phyloP scores from a whole-genome alignment of 2,113 vertebrate genomes.

The Microtus montanus region DNA sequence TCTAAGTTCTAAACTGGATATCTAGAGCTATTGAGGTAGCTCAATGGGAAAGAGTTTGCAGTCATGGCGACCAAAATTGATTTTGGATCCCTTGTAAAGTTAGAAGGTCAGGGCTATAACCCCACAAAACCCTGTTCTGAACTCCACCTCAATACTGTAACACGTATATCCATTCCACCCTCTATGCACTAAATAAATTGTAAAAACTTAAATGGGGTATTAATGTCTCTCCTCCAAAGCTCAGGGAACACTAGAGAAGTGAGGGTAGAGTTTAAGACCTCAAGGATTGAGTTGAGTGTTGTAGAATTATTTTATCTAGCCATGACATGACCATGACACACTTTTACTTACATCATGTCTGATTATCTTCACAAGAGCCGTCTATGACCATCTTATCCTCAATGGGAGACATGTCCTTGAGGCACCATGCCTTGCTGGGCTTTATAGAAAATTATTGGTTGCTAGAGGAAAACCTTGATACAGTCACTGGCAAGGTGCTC shows the following conservation, averaged over 20 bases:
- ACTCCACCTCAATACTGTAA: neutral
- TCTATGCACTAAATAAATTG: no score
- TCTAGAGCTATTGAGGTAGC: neutral
- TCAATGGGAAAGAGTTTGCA: neutral
- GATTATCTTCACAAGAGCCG: neutral
- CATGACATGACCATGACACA: neutral
- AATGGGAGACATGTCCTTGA: no score
- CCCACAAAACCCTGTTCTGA: neutral
- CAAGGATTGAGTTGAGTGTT: neutral
- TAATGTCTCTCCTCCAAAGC: neutral
- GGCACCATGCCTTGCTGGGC: no score
- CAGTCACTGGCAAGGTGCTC: neutral
- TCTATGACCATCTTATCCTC: neutral
- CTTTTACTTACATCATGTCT: neutral
- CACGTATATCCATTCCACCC: neutral
- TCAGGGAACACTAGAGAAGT: neutral
- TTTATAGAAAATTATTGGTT: neutral
- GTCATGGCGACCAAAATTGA: neutral
- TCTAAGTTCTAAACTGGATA: neutral
- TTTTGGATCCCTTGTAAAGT: neutral
- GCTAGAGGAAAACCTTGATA: neutral
- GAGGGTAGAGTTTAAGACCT: neutral
- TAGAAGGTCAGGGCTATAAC: neutral
- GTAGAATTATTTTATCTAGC: neutral
- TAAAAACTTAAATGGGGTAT: neutral